Conservation (phyloP, 2,113 vertebrate species). For the Oreotrochilus melanogaster region DNA sequence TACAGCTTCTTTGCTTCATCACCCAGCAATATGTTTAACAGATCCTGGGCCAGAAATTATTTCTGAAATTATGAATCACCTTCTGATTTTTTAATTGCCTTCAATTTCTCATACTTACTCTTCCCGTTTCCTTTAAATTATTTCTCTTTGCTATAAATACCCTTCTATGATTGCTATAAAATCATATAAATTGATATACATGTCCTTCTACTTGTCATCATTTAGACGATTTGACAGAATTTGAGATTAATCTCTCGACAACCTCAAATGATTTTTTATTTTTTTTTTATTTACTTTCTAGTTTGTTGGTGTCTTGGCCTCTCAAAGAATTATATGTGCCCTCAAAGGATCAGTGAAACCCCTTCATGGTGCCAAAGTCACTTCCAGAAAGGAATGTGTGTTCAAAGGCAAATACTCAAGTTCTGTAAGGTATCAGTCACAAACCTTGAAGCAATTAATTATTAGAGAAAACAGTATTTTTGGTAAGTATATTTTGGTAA, state of each 20-base stretch:
- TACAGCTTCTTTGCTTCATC: background rate
- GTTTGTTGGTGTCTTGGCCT: background rate
- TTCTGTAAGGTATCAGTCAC: background rate
- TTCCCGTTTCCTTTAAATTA: background rate
- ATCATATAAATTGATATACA: background rate
- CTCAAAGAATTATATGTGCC: background rate
- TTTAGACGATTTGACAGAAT: too few species aligned
- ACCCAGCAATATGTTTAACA: background rate
- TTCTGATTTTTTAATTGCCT: background rate
- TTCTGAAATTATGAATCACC: slow-evolving; percentile 13
- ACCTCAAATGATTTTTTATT: background rate
- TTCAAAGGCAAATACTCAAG: background rate
- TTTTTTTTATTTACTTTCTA: background rate
- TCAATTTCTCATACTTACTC: background rate
- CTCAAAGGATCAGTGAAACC: background rate
- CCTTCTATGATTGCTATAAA: background rate
- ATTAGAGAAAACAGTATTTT: background rate
- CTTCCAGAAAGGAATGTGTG: background rate
- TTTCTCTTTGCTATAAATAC: background rate
- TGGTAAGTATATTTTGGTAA: background rate
- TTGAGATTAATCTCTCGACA: background rate
- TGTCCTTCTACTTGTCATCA: background rate
- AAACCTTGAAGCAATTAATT: background rate
- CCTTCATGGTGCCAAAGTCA: background rate
- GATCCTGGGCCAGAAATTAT: background rate